phyloP scores from a whole-genome alignment of 2,113 vertebrate species.

The Glareola pratincola region DNA sequence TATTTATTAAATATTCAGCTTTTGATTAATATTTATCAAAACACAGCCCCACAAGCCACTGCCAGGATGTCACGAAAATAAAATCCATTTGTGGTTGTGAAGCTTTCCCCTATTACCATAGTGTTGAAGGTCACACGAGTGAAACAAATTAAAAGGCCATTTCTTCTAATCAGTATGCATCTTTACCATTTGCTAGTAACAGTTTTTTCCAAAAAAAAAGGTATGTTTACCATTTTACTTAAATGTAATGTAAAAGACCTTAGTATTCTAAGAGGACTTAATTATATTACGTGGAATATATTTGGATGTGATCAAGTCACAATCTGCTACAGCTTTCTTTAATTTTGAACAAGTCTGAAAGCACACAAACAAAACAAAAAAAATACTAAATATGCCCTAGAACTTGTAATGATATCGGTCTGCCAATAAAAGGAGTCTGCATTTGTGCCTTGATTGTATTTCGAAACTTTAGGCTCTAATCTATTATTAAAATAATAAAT shows the following conservation, averaged over 20 bases:
- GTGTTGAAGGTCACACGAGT: not conserved
- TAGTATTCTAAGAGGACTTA: not conserved
- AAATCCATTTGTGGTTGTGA: not conserved
- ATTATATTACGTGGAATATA: not conserved
- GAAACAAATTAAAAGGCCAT: constrained; percentile 37
- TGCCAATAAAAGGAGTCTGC: not conserved
- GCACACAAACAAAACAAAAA: not conserved
- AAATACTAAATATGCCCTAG: not conserved
- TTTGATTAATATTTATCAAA: constrained; percentile 6
- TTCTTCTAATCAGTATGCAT: constrained; percentile 17
- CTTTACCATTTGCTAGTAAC: not conserved
- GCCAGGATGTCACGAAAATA: not conserved
- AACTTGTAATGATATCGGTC: not conserved
- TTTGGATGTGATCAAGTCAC: not conserved
- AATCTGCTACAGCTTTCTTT: not conserved
- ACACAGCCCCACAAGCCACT: not conserved
- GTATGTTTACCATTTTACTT: not conserved
- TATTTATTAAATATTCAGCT: not conserved
- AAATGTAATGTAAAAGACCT: not conserved
- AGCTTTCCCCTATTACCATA: not conserved
- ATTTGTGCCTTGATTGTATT: not conserved
- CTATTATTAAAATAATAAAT: not conserved
- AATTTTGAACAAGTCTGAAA: not conserved
- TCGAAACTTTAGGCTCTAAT: not conserved
- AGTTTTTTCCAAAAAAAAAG: not conserved